Percentiles rank a stretch among this genome's conserved stretches.
Evolutionary conservation across 2,797 vertebrate species (phyloP).

Genomic region (Poeciliopsis paucimaculata): DNA sequence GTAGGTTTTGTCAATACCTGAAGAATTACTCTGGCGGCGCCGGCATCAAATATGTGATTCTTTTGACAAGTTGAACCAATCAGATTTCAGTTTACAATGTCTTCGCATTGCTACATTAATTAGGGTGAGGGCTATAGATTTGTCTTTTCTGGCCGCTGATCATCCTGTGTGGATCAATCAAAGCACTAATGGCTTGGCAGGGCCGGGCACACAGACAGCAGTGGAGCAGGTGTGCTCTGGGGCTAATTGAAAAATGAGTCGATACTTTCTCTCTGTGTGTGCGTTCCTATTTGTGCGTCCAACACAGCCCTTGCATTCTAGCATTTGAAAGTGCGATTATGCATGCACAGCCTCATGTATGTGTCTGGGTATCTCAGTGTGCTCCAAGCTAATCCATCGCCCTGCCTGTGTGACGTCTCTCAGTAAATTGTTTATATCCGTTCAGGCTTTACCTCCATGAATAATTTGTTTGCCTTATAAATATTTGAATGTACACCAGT

Average conservation of each 20-base stretch:
- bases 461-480: slow-evolving; percentile 85
- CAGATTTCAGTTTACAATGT: slow-evolving; percentile 15
- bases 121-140: slow-evolving; percentile 43
- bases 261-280: slow-evolving; percentile 60
- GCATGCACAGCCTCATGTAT: slow-evolving; percentile 49
- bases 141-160: slow-evolving; percentile 57
- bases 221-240: slow-evolving; percentile 80
- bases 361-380: slow-evolving; percentile 48
- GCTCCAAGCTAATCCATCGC: slow-evolving; percentile 74
- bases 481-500: slow-evolving; percentile 83
- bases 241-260: slow-evolving; percentile 84
- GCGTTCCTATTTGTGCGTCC: background rate
- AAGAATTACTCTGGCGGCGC: background rate
- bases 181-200: slow-evolving; percentile 77
- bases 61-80: slow-evolving; percentile 3
- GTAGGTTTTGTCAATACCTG: slow-evolving; percentile 3
- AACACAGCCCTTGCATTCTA: slow-evolving; percentile 56
- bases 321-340: slow-evolving; percentile 59
- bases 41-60: background rate
- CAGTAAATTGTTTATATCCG: slow-evolving; percentile 85
- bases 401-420: slow-evolving; percentile 77
- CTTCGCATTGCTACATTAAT: slow-evolving; percentile 26
- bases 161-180: slow-evolving; percentile 81
- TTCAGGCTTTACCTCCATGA: slow-evolving; percentile 80
- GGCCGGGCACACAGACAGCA: slow-evolving; percentile 61